Conservation (phyloP, 2,888 invertebrate species). For the Zygothrica quintamaculata region DNA sequence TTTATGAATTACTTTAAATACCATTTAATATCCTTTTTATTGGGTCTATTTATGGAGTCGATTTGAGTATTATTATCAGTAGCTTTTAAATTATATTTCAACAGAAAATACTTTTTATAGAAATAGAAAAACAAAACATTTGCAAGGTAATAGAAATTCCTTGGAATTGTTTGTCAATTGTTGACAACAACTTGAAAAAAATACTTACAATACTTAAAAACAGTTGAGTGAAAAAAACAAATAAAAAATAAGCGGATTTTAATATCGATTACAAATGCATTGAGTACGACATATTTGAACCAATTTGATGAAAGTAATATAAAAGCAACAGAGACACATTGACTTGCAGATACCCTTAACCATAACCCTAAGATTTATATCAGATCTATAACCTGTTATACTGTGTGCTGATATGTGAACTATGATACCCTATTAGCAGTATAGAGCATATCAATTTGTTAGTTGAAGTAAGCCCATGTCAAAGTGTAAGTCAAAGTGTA, state of each 20-base stretch:
- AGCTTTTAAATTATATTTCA: too few relatives aligned
- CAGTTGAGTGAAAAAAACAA: conserved; percentile 30
- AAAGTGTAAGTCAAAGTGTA: conserved; percentile 41
- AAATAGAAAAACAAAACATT: neutral
- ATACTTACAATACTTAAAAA: conserved; percentile 13
- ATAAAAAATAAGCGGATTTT: conserved; percentile 56
- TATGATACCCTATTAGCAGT: neutral
- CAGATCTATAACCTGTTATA: too few relatives aligned
- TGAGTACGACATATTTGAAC: conserved; percentile 12
- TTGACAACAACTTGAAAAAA: conserved; percentile 26
- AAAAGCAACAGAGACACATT: neutral
- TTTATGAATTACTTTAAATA: too few relatives aligned
- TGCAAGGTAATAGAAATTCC: neutral
- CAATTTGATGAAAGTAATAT: conserved; percentile 4
- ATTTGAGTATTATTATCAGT: too few relatives aligned
- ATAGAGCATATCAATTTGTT: neutral
- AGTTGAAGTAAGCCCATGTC: neutral
- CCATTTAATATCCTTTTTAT: too few relatives aligned
- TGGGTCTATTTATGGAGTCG: too few relatives aligned
- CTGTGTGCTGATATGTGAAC: too few relatives aligned
- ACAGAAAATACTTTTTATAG: too few relatives aligned
- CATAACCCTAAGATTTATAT: too few relatives aligned
- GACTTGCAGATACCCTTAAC: neutral
- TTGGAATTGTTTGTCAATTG: conserved; percentile 1
- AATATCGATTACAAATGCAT: conserved; percentile 48